Percentiles rank a stretch among this genome's conserved stretches.
phyloP scores from a whole-genome alignment of 2,113 vertebrate species.

The Rhipidura dahli region DNA sequence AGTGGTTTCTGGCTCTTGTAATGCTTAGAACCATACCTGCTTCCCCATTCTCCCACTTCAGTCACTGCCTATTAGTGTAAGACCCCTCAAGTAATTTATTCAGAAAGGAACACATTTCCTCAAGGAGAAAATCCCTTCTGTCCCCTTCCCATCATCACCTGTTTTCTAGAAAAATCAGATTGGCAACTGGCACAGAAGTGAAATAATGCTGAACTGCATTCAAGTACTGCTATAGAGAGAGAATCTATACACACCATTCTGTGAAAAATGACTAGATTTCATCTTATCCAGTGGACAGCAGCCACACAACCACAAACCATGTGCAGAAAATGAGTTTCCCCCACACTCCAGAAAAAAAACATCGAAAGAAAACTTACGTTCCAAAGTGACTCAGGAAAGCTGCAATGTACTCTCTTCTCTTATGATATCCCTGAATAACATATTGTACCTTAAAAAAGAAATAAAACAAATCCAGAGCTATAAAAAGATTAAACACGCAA shows the following conservation, averaged over 20 bases:
- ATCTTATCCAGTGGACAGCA: background rate
- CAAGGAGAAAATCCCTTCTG: background rate
- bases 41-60: background rate
- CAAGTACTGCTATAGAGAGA: background rate
- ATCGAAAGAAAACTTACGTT: conserved; percentile 83
- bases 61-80: background rate
- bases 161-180: background rate
- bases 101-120: background rate
- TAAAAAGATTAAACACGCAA: background rate
- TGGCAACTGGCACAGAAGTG: background rate
- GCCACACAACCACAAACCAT: background rate
- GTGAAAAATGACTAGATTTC: background rate
- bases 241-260: background rate
- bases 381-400: conserved; percentile 99
- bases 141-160: background rate
- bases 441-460: conserved; percentile 89
- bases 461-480: background rate
- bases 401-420: conserved; percentile 96
- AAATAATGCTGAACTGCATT: background rate
- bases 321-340: background rate
- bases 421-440: conserved; percentile 98
- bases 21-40: background rate
- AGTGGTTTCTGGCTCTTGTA: background rate
- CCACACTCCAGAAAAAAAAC: background rate
- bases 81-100: background rate